Evolutionary conservation across 2,113 vertebrate genomes (phyloP).

Genomic region (Strix uralensis): DNA sequence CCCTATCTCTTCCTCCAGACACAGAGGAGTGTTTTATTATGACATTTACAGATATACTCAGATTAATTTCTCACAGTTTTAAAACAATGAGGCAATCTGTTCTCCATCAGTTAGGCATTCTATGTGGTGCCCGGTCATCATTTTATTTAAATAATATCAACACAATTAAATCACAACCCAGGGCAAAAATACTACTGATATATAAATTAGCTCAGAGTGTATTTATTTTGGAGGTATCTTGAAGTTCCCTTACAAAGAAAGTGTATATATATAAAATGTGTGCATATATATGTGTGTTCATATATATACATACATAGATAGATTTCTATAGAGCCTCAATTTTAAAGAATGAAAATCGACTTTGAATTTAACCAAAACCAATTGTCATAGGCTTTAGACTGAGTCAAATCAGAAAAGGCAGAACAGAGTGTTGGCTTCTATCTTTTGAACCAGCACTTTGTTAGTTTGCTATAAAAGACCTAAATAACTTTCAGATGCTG

Average conservation of each 20-base stretch:
- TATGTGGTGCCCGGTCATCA: background rate
- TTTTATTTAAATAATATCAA: background rate
- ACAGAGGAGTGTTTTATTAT: background rate
- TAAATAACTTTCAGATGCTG: conserved; percentile 47
- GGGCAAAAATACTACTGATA: background rate
- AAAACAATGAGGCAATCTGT: background rate
- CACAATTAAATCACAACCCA: background rate
- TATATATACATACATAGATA: background rate
- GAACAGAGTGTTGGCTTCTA: background rate
- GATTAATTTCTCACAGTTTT: background rate
- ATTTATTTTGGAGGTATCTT: background rate
- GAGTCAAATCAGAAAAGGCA: background rate
- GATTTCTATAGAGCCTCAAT: background rate
- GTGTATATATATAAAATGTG: background rate
- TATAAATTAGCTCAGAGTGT: background rate
- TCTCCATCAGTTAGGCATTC: background rate
- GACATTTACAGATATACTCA: background rate
- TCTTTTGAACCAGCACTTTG: conserved; percentile 2
- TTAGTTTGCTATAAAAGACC: background rate
- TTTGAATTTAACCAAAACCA: background rate
- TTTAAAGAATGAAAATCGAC: background rate
- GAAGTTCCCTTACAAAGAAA: background rate
- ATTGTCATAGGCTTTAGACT: background rate
- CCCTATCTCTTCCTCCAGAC: background rate
- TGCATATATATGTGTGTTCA: no score